Conservation (phyloP, 2,888 invertebrate species). For the Euplexia lucipara region DNA sequence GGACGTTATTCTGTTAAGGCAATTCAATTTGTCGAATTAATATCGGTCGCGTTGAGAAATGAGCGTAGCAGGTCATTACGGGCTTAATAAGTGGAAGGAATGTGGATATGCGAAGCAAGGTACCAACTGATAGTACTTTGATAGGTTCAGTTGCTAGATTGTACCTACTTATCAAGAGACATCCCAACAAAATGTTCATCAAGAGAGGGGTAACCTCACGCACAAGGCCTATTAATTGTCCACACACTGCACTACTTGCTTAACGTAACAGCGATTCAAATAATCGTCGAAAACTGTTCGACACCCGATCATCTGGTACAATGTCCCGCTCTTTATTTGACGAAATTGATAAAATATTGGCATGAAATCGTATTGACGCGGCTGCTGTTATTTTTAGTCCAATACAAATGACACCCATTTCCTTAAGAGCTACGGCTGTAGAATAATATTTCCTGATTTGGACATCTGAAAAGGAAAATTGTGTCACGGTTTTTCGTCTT, state of each 20-base stretch:
- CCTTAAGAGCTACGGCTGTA: constrained; percentile 11
- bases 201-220: constrained; percentile 32
- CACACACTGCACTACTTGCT: constrained; percentile 71
- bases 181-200: not conserved
- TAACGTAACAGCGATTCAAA: constrained; percentile 75
- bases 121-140: not conserved
- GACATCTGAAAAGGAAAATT: constrained; percentile 17
- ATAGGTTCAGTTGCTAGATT: not conserved
- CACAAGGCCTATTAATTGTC: constrained; percentile 68
- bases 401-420: constrained; percentile 44
- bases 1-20: constrained; percentile 60
- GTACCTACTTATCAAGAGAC: too few relatives aligned
- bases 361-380: constrained; percentile 30
- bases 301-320: constrained; percentile 66
- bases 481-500: not conserved
- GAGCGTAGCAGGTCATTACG: constrained; percentile 34
- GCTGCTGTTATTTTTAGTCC: constrained; percentile 24
- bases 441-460: constrained; percentile 45
- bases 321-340: constrained; percentile 47
- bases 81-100: constrained; percentile 14
- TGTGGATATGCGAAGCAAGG: not conserved
- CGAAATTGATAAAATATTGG: constrained; percentile 46
- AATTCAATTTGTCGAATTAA: constrained; percentile 65
- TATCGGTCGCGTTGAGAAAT: constrained; percentile 52
- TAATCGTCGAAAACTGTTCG: constrained; percentile 77